Conservation (phyloP, 1,140 invertebrate species). For the Centruroides sculpturatus region DNA sequence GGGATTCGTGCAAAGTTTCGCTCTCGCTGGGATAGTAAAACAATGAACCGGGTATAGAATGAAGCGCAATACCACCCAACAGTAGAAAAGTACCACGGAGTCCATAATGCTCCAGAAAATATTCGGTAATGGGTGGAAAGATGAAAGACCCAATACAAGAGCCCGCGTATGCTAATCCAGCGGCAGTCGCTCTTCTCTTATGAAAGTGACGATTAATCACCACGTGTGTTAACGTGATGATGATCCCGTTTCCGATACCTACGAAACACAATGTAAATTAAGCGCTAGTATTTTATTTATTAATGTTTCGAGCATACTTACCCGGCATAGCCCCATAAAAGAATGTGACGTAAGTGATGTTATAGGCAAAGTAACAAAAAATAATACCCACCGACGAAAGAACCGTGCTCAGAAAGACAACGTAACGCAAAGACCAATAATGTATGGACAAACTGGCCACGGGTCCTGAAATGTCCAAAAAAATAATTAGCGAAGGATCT, state of each 20-base stretch:
- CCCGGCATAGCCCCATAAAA: constrained; percentile 17
- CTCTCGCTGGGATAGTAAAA: constrained; percentile 34
- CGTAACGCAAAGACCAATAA: constrained; percentile 5
- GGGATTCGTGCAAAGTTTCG: neutral
- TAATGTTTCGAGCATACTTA: neutral
- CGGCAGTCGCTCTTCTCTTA: constrained; percentile 22
- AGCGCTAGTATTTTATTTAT: too few species aligned
- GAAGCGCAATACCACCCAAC: constrained; percentile 63
- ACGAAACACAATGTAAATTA: neutral
- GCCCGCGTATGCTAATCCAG: constrained; percentile 27
- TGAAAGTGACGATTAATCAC: constrained; percentile 26
- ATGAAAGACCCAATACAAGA: constrained; percentile 27
- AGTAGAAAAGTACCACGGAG: constrained; percentile 39
- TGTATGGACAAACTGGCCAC: constrained; percentile 10
- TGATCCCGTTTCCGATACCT: constrained; percentile 27
- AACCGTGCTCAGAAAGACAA: constrained; percentile 6
- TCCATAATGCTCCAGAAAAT: constrained; percentile 13
- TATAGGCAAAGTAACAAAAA: constrained; percentile 13
- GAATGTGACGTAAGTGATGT: constrained; percentile 9
- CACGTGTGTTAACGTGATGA: constrained; percentile 24
- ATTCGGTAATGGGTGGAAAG: constrained; percentile 24
- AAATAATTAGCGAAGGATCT: too few species aligned
- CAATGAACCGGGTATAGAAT: constrained; percentile 62
- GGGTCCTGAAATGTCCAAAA: constrained; percentile 7
- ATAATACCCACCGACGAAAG: constrained; percentile 10